Evolutionary conservation across 2,888 invertebrate genomes (phyloP).

Genomic region (Drosophila paranaensis): DNA sequence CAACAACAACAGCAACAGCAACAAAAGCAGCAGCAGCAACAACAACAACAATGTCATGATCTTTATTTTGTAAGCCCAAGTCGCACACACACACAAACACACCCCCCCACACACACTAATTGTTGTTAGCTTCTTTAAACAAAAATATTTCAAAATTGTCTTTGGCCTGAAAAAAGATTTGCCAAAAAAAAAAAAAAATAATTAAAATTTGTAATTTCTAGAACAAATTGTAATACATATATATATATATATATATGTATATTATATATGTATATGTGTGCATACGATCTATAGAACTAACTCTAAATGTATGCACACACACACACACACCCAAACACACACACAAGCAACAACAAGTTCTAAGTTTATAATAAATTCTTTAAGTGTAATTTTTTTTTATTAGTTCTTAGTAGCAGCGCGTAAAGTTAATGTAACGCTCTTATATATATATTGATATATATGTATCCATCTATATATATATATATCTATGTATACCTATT

Average conservation of each 20-base stretch:
- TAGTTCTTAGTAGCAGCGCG: slow-evolving; percentile 52
- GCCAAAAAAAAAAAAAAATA: slow-evolving; percentile 24
- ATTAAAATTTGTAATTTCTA: slow-evolving; percentile 17
- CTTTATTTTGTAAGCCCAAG: slow-evolving; percentile 57
- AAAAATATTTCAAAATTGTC: slow-evolving; percentile 2
- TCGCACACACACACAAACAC: slow-evolving; percentile 35
- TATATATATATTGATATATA: slow-evolving; percentile 20
- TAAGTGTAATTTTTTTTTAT: slow-evolving; percentile 69
- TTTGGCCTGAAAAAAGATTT: slow-evolving; percentile 25
- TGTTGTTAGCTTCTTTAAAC: slow-evolving; percentile 56
- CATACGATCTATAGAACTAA: background rate
- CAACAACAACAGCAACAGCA: slow-evolving; percentile 35
- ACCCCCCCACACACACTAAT: slow-evolving; percentile 19
- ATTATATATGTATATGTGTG: slow-evolving; percentile 1
- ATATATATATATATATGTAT: slow-evolving; percentile 8
- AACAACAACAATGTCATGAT: slow-evolving; percentile 34
- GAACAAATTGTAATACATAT: slow-evolving; percentile 34
- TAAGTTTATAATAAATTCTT: slow-evolving; percentile 50
- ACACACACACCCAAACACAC: slow-evolving; percentile 16
- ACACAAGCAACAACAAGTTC: slow-evolving; percentile 15
- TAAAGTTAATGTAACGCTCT: slow-evolving; percentile 9
- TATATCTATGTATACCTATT: slow-evolving; percentile 39
- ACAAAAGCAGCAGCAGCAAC: slow-evolving; percentile 14
- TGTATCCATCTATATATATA: slow-evolving; percentile 42
- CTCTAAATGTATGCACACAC: slow-evolving; percentile 9